These are phyloP conservation scores for Chrysogorgia sp. DNA, from an alignment of 92 coral and sea anemone genomes.

Conservation along the genomic window DNA sequence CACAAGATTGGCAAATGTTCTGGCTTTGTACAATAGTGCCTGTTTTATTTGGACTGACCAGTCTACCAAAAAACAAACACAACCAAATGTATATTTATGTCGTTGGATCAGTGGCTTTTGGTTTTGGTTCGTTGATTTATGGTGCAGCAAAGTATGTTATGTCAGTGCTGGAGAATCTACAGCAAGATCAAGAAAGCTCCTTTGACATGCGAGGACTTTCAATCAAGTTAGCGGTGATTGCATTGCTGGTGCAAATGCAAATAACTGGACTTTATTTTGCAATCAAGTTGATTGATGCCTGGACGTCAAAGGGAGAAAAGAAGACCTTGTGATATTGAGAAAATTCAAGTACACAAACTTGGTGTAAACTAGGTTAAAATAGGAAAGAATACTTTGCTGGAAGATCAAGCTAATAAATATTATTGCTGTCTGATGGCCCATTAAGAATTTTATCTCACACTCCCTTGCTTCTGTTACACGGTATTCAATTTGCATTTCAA, in stretches of 20 bases:
- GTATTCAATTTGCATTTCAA: too few relatives aligned
- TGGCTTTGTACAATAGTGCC: constrained; percentile 82
- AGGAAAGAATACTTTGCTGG: background rate
- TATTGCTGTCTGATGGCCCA: too few relatives aligned
- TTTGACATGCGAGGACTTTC: constrained; percentile 71
- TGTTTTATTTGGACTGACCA: constrained; percentile 72
- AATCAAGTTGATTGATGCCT: constrained; percentile 77
- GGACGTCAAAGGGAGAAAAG: constrained; percentile 88
- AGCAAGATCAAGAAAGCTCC: constrained; percentile 36
- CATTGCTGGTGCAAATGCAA: constrained; percentile 86
- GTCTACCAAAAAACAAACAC: constrained; percentile 80
- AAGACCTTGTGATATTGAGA: constrained; percentile 49
- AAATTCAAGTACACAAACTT: background rate
- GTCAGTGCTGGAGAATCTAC: constrained; percentile 58
- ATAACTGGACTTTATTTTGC: constrained; percentile 78
- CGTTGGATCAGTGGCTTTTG: constrained; percentile 73
- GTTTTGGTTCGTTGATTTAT: constrained; percentile 77
- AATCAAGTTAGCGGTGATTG: constrained; percentile 76
- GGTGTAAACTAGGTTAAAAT: background rate
- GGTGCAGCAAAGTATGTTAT: constrained; percentile 68
- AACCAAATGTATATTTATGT: constrained; percentile 68
- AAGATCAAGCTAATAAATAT: background rate
- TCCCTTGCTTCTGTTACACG: too few relatives aligned
- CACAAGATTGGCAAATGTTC: constrained; percentile 73
- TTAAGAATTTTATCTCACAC: too few relatives aligned